Conservation (phyloP, 2,888 invertebrate genomes). For the Caenorhabditis becei region DNA sequence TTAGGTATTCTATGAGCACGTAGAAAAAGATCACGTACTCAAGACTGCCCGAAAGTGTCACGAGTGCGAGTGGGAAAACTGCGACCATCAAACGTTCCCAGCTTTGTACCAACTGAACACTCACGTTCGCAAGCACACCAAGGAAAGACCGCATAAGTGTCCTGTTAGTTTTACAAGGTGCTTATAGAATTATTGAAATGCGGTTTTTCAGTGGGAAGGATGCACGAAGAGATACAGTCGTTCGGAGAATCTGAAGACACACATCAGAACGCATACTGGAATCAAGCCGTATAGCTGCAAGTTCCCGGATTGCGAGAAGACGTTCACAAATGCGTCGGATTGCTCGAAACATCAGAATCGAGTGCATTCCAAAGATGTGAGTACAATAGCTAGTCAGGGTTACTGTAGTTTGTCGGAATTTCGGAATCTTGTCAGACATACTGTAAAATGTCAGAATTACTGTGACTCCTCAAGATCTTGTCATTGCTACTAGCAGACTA, state of each 20-base stretch:
- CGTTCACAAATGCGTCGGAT: constrained; percentile 98
- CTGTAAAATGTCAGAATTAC: too few relatives aligned
- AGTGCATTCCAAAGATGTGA: constrained; percentile 97
- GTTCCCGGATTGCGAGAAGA: constrained; percentile 97
- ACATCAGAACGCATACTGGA: constrained; percentile 94
- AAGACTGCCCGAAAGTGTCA: not conserved
- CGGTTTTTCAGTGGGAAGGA: constrained; percentile 90
- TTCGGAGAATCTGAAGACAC: constrained; percentile 97
- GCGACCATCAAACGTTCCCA: constrained; percentile 84
- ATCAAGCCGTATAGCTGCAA: constrained; percentile 91
- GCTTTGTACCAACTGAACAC: constrained; percentile 99
- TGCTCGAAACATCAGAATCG: constrained; percentile 98
- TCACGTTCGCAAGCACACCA: constrained; percentile 97
- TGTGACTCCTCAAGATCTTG: too few relatives aligned
- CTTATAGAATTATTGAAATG: too few relatives aligned
- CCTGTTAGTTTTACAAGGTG: constrained; percentile 87
- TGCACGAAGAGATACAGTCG: constrained; percentile 97
- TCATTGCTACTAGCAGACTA: too few relatives aligned
- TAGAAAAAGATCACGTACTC: constrained; percentile 42
- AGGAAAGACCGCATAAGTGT: constrained; percentile 98
- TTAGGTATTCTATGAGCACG: constrained; percentile 65
- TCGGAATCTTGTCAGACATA: too few relatives aligned
- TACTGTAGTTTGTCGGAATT: too few relatives aligned
- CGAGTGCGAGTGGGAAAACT: constrained; percentile 59
- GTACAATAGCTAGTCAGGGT: not conserved